phyloP scores from a whole-genome alignment of 2,113 vertebrate genomes.

The Accipiter virgatus region DNA sequence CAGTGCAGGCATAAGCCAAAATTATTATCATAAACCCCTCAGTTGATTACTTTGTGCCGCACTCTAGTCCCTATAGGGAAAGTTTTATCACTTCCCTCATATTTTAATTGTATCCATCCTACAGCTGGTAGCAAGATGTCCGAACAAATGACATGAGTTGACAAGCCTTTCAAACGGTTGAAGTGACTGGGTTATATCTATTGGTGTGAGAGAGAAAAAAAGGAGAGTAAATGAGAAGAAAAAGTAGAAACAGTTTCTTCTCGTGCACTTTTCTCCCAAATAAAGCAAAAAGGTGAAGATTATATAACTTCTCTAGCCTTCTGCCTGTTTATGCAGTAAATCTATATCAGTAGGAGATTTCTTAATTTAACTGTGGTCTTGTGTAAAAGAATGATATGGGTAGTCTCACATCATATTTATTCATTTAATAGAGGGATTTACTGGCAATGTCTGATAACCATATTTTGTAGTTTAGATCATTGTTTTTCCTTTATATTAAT shows the following conservation, averaged over 20 bases:
- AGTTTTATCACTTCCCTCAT: conserved; percentile 18
- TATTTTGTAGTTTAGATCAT: conserved; percentile 3
- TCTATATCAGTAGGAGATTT: background rate
- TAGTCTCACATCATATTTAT: background rate
- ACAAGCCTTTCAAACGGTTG: background rate
- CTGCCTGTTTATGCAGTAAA: background rate
- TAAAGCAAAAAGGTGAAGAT: background rate
- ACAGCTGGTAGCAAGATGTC: conserved; percentile 48
- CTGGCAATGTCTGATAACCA: background rate
- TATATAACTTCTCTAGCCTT: background rate
- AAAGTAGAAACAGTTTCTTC: background rate
- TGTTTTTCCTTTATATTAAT: background rate
- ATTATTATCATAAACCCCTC: background rate
- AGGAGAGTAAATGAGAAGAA: background rate
- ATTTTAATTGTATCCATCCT: conserved; percentile 29
- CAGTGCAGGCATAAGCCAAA: background rate
- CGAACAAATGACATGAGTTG: background rate
- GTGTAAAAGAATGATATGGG: background rate
- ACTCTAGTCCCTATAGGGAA: background rate
- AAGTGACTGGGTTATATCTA: background rate
- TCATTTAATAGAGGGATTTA: conserved; percentile 9
- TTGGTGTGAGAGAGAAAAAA: background rate
- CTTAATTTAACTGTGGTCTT: background rate
- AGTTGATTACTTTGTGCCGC: background rate
- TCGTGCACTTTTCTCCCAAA: background rate